Percentiles rank a stretch among this genome's conserved stretches.
phyloP scores from a whole-genome alignment of 1,140 invertebrate species.

The Drosophila quadrilineata region DNA sequence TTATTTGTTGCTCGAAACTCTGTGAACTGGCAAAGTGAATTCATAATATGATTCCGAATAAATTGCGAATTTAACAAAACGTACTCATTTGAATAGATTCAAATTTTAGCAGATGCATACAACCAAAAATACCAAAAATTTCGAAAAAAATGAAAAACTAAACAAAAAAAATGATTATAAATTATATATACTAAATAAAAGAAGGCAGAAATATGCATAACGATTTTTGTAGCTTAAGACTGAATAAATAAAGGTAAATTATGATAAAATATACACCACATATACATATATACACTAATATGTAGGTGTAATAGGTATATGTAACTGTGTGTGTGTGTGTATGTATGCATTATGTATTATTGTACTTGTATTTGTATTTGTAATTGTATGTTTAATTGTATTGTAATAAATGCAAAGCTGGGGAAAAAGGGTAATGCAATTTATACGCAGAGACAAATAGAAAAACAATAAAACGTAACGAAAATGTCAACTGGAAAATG shows the following conservation, averaged over 20 bases:
- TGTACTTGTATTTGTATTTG: slow-evolving; percentile 62
- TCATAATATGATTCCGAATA: slow-evolving; percentile 45
- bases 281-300: slow-evolving; percentile 21
- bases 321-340: slow-evolving; percentile 6
- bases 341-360: slow-evolving; percentile 28
- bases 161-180: slow-evolving; percentile 29
- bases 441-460: slow-evolving; percentile 34
- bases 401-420: slow-evolving; percentile 67
- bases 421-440: slow-evolving; percentile 77
- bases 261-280: slow-evolving; percentile 60
- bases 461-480: slow-evolving; percentile 4
- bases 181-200: slow-evolving; percentile 9
- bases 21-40: slow-evolving; percentile 19
- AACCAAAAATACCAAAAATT: background rate
- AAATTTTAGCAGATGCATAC: slow-evolving; percentile 46
- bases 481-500: slow-evolving; percentile 24
- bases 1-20: slow-evolving; percentile 46
- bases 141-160: slow-evolving; percentile 35
- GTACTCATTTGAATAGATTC: slow-evolving; percentile 71
- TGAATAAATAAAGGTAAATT: slow-evolving; percentile 78
- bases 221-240: slow-evolving; percentile 79
- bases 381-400: slow-evolving; percentile 52
- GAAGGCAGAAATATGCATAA: slow-evolving; percentile 73
- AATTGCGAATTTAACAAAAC: slow-evolving; percentile 74
- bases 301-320: slow-evolving; percentile 11